These are phyloP conservation scores for Platygyra sinensis DNA, from an alignment of 64 coral and sea anemone species.

Conservation along the genomic window DNA sequence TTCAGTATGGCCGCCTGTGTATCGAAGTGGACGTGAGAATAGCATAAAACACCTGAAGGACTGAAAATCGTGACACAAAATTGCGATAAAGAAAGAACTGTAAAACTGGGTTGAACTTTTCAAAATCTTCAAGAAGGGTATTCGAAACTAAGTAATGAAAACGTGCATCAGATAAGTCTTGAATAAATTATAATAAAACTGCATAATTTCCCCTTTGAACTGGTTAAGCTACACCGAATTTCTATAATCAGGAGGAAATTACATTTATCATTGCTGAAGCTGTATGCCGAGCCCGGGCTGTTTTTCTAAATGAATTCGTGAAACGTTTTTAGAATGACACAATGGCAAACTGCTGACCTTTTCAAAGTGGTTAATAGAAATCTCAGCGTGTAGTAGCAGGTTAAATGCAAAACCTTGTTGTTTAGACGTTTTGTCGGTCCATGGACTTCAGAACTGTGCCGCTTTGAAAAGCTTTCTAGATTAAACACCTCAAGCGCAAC, in stretches of 20 bases:
- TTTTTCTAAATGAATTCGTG: slow-evolving; percentile 10
- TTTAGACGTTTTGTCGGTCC: slow-evolving; percentile 30
- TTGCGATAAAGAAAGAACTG: too few relatives aligned
- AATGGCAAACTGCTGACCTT: slow-evolving; percentile 22
- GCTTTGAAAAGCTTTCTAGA: slow-evolving; percentile 13
- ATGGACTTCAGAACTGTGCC: background rate
- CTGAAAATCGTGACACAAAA: background rate
- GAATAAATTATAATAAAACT: too few relatives aligned
- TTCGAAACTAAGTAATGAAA: too few relatives aligned
- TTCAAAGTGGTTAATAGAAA: slow-evolving; percentile 38
- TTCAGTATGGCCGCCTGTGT: background rate
- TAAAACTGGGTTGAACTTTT: too few relatives aligned
- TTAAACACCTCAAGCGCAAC: slow-evolving; percentile 24
- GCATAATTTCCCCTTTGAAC: too few relatives aligned
- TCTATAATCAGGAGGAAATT: background rate
- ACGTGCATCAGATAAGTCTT: too few relatives aligned
- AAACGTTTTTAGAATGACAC: slow-evolving; percentile 15
- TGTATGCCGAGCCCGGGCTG: background rate
- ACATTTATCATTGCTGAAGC: background rate
- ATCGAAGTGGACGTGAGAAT: background rate
- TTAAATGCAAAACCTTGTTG: slow-evolving; percentile 23
- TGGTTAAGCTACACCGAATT: background rate
- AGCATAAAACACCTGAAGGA: background rate
- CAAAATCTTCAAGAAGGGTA: too few relatives aligned
- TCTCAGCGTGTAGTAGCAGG: slow-evolving; percentile 18